Evolutionary conservation across 2,797 vertebrate genomes (phyloP).

Genomic region (Lagocephalus sceleratus): DNA sequence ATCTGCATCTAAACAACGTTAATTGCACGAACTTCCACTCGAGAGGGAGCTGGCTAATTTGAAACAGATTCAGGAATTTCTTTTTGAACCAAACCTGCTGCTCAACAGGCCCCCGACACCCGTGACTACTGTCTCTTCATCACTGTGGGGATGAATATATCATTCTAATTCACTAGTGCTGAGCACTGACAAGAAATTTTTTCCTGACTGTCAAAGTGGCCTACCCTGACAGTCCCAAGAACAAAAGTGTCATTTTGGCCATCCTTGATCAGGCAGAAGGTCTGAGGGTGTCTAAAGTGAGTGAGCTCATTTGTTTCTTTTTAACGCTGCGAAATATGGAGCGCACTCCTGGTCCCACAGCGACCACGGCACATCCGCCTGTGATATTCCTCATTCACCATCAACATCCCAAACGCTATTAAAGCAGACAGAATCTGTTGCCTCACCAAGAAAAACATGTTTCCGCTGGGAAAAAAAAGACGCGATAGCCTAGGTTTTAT

Average conservation of each 20-base stretch:
- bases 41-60: slow-evolving; percentile 47
- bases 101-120: slow-evolving; percentile 17
- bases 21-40: slow-evolving; percentile 41
- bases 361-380: slow-evolving; percentile 25
- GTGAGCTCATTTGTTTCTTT: slow-evolving; percentile 61
- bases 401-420: not conserved
- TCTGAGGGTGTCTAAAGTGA: slow-evolving; percentile 33
- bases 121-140: not conserved
- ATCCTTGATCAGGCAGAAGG: slow-evolving; percentile 49
- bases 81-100: slow-evolving; percentile 10
- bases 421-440: no score
- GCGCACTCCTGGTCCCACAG: slow-evolving; percentile 29
- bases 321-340: slow-evolving; percentile 31
- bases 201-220: not conserved
- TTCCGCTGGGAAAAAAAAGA: slow-evolving; percentile 18
- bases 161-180: not conserved
- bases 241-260: slow-evolving; percentile 31
- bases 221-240: not conserved
- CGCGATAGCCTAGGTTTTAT: slow-evolving; percentile 7
- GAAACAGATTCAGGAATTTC: slow-evolving; percentile 50
- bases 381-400: slow-evolving; percentile 4
- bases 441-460: slow-evolving; percentile 11
- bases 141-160: no score
- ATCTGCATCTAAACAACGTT: slow-evolving; percentile 49
- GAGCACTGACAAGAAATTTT: not conserved